These are phyloP conservation scores for Amphipoea oculea DNA, from an alignment of 2,888 invertebrate genomes.

Conservation along the genomic window DNA sequence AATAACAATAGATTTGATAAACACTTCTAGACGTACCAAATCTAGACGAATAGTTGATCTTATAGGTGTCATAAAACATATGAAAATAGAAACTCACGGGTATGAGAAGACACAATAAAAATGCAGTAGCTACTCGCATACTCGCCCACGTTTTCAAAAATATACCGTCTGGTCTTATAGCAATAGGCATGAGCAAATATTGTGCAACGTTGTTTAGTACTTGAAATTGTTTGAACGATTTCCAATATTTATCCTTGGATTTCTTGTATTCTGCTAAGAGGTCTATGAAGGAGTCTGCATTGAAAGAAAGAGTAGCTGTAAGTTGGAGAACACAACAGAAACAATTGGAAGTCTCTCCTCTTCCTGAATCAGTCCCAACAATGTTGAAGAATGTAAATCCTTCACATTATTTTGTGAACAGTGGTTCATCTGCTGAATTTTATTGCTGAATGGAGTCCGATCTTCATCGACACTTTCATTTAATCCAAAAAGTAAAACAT, in stretches of 20 bases:
- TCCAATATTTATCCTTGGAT: conserved; percentile 77
- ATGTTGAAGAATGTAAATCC: neutral
- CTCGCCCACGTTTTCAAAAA: conserved; percentile 84
- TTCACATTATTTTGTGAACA: neutral
- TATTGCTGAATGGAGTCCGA: neutral
- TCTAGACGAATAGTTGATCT: conserved; percentile 8
- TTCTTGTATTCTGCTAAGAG: conserved; percentile 77
- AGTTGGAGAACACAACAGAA: neutral
- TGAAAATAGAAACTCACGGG: conserved; percentile 76
- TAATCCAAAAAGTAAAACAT: neutral
- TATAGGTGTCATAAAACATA: conserved; percentile 23
- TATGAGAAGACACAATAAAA: conserved; percentile 80
- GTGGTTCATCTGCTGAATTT: neutral
- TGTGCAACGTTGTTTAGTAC: conserved; percentile 79
- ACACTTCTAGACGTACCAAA: conserved; percentile 40
- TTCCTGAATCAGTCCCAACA: neutral
- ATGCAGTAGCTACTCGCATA: conserved; percentile 78
- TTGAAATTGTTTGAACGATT: conserved; percentile 81
- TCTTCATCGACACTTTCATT: neutral
- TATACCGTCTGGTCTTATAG: conserved; percentile 83
- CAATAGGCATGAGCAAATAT: conserved; percentile 82
- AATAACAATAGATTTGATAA: conserved; percentile 34
- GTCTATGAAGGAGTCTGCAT: conserved; percentile 85
- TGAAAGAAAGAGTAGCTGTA: conserved; percentile 5
- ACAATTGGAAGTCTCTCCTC: neutral